Conservation (phyloP, 1,140 invertebrate species). For the Calliopsis andreniformis region DNA sequence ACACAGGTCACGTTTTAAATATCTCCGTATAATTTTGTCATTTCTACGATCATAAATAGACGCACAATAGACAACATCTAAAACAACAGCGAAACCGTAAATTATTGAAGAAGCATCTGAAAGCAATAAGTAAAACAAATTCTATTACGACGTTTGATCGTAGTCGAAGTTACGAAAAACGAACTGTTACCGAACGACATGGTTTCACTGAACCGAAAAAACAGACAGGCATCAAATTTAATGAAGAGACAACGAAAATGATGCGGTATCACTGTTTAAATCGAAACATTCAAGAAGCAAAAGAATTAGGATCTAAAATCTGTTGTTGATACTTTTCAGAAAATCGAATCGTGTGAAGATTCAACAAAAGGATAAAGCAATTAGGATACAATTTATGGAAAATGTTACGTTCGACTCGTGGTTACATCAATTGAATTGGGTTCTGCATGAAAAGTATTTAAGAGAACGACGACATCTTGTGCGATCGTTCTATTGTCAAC, state of each 20-base stretch:
- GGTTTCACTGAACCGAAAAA: conserved; percentile 31
- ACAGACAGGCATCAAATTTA: conserved; percentile 22
- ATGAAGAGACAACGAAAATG: neutral
- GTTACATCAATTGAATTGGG: conserved; percentile 58
- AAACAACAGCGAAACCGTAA: neutral
- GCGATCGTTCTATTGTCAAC: conserved; percentile 63
- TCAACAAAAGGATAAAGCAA: neutral
- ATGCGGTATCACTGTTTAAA: conserved; percentile 6
- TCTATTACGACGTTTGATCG: neutral
- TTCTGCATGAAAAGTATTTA: conserved; percentile 62
- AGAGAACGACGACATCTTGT: conserved; percentile 56
- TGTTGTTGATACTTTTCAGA: neutral
- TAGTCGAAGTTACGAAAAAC: conserved; percentile 31
- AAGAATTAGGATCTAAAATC: neutral
- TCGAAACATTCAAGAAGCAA: too few species aligned
- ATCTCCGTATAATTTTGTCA: neutral
- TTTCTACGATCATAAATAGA: neutral
- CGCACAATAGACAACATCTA: conserved; percentile 23
- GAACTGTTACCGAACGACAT: conserved; percentile 10
- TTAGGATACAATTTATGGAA: neutral
- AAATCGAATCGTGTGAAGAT: neutral
- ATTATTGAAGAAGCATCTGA: neutral
- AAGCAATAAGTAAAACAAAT: conserved; percentile 5
- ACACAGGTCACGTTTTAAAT: too few species aligned
- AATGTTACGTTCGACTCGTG: conserved; percentile 41